phyloP scores from a whole-genome alignment of 2,113 vertebrate genomes.

The Rhinopomastus cyanomelas region DNA sequence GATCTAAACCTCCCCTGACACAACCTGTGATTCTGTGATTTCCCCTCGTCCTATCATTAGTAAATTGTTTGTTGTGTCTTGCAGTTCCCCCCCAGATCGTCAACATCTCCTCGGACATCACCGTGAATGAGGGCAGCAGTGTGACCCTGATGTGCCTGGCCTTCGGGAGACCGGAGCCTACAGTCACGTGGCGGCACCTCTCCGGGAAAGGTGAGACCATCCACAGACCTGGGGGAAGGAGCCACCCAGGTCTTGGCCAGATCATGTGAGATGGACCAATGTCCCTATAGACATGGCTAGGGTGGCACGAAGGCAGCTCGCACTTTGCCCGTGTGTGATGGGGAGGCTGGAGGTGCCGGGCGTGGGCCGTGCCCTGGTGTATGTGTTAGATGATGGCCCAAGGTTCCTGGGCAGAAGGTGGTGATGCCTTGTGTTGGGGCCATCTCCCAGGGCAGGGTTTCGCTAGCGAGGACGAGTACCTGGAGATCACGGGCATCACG shows the following conservation, averaged over 20 bases:
- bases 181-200: conserved; percentile 90
- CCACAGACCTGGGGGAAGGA: fast-evolving
- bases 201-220: conserved; percentile 84
- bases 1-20: no score
- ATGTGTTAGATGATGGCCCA: no score
- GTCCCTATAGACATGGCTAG: fast-evolving
- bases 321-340: no score
- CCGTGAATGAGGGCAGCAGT: conserved; percentile 94
- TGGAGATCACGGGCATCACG: conserved; percentile 90
- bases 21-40: no score
- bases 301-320: fast-evolving
- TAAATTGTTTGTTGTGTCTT: neutral
- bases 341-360: neutral
- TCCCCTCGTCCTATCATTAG: no score
- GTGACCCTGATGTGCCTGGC: conserved; percentile 93
- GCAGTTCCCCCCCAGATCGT: conserved; percentile 94
- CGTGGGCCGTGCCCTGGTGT: fast-evolving
- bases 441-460: conserved; percentile 82
- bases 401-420: neutral
- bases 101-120: conserved; percentile 91
- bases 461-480: conserved; percentile 88
- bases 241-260: fast-evolving
- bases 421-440: fast-evolving
- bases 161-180: conserved; percentile 91
- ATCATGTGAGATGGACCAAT: neutral